A percentile compares a stretch with the other conserved stretches of the same genome.
phyloP scores from a whole-genome alignment of 2,113 vertebrate species.

The Otus sunia region DNA sequence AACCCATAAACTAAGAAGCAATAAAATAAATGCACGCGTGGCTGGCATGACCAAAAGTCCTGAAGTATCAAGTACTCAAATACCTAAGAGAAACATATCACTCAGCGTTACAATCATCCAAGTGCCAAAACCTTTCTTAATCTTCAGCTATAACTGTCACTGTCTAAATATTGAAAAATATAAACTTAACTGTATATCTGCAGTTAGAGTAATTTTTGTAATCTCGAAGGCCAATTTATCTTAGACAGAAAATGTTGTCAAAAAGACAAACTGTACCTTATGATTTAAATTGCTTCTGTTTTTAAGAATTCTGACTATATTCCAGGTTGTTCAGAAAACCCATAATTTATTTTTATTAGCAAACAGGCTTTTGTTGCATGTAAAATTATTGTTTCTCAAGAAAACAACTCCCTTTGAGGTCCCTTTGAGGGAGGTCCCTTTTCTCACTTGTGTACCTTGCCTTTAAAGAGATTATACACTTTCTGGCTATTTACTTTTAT shows the following conservation, averaged over 20 bases:
- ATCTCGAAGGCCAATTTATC: not conserved
- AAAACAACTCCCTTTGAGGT: not conserved
- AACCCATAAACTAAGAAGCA: not conserved
- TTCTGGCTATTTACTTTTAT: not conserved
- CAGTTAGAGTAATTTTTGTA: not conserved
- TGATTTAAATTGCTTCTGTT: not conserved
- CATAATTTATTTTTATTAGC: not conserved
- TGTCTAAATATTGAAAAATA: not conserved
- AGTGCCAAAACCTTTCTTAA: not conserved
- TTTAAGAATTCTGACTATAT: not conserved
- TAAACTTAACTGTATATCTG: not conserved
- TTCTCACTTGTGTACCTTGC: not conserved
- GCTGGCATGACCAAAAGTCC: not conserved
- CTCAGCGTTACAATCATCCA: not conserved
- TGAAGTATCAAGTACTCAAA: not conserved
- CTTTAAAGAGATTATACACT: not conserved
- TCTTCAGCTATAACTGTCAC: not conserved
- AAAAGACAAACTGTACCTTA: not conserved
- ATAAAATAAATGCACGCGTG: not conserved
- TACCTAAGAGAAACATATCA: not conserved
- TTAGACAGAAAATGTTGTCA: not conserved
- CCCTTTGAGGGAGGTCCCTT: not conserved
- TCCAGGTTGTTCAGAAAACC: not conserved
- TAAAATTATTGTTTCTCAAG: not conserved
- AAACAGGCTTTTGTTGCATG: not conserved